These are phyloP conservation scores for Caenorhabditis elegans DNA, from an alignment of 1,140 invertebrate species.

Conservation along the genomic window WBcel235 BX284606.5:4723001-4723500, in stretches of 20 bases:
- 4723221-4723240: conserved; percentile 39
- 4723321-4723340: conserved; percentile 42
- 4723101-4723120: conserved; percentile 51
- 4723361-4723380: neutral
- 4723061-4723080: conserved; percentile 54
- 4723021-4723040: conserved; percentile 55
- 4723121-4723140: neutral
- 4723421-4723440: no score
- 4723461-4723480: no score
- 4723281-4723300: neutral
- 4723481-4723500: no score
- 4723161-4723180: neutral
- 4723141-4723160: neutral
- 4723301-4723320: conserved; percentile 45
- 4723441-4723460: no score
- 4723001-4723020: neutral
- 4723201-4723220: conserved; percentile 36
- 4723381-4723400: neutral
- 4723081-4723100: conserved; percentile 55
- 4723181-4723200: neutral
- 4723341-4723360: neutral
- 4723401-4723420: neutral
- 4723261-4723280: neutral
- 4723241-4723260: conserved; percentile 43
- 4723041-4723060: conserved; percentile 57